These are phyloP conservation scores for Rhyacichthys aspro DNA, from an alignment of 2,797 vertebrate species.

Conservation along the genomic window DNA sequence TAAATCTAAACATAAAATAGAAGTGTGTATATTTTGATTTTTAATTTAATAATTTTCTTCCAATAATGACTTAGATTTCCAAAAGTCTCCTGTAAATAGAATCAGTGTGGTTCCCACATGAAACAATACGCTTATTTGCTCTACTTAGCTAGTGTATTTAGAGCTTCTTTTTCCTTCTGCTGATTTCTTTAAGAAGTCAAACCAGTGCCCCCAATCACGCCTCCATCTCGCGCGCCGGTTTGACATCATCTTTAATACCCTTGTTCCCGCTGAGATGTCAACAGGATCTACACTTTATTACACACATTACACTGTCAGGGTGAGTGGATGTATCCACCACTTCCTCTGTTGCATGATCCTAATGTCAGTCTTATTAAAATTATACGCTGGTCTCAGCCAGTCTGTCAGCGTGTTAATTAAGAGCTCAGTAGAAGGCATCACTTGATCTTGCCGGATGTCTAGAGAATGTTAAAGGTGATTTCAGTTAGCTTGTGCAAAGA, in stretches of 20 bases:
- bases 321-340: neutral
- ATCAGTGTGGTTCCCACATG: too few relatives aligned
- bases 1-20: too few relatives aligned
- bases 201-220: neutral
- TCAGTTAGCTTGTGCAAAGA: too few relatives aligned
- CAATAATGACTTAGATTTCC: too few relatives aligned
- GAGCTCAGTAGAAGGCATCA: slow-evolving; percentile 17
- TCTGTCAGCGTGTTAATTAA: slow-evolving; percentile 56
- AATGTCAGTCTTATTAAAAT: slow-evolving; percentile 22
- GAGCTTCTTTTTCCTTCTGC: too few relatives aligned
- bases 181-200: too few relatives aligned
- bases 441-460: slow-evolving; percentile 40
- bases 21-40: too few relatives aligned
- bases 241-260: slow-evolving; percentile 33
- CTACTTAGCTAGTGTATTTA: too few relatives aligned
- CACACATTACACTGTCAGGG: slow-evolving; percentile 12
- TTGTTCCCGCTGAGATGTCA: slow-evolving; percentile 29
- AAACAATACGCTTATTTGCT: too few relatives aligned
- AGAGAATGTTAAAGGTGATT: too few relatives aligned
- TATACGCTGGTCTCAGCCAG: slow-evolving; percentile 5
- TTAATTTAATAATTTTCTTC: too few relatives aligned
- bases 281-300: slow-evolving; percentile 59
- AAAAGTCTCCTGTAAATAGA: too few relatives aligned
- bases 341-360: slow-evolving; percentile 14
- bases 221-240: slow-evolving; percentile 22